Conservation (phyloP, 2,888 invertebrate genomes). For the Salticus scenicus region DNA sequence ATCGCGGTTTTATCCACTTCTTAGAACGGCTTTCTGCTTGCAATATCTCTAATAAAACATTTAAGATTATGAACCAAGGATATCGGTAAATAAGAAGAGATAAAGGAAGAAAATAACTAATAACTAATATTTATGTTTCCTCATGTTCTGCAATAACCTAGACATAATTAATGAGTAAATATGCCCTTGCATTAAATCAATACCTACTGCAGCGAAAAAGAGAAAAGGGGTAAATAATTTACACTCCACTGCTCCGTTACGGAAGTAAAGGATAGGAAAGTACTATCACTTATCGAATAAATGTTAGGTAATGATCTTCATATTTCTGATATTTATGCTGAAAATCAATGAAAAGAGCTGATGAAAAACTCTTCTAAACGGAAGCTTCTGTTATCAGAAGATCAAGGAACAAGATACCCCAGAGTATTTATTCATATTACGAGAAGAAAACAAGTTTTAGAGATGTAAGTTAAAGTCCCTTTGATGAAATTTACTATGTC, state of each 20-base stretch:
- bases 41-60: too few relatives aligned
- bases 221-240: neutral
- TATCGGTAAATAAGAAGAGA: too few relatives aligned
- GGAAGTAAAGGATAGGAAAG: neutral
- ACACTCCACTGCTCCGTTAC: neutral
- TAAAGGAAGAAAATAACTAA: too few relatives aligned
- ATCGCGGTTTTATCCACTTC: too few relatives aligned
- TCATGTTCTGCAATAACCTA: neutral
- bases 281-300: neutral
- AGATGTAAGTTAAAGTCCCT: too few relatives aligned
- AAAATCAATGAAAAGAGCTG: neutral
- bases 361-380: neutral
- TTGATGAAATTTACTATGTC: too few relatives aligned
- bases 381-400: neutral
- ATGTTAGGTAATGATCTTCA: conserved; percentile 1
- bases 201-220: neutral
- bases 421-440: too few relatives aligned
- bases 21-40: too few relatives aligned
- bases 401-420: too few relatives aligned
- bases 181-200: neutral
- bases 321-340: neutral
- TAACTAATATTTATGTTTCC: neutral
- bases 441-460: too few relatives aligned
- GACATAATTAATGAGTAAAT: neutral
- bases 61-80: too few relatives aligned